These are phyloP conservation scores for Cotesia chilonis DNA, from an alignment of 1,140 invertebrate species.

Conservation along the genomic window DNA sequence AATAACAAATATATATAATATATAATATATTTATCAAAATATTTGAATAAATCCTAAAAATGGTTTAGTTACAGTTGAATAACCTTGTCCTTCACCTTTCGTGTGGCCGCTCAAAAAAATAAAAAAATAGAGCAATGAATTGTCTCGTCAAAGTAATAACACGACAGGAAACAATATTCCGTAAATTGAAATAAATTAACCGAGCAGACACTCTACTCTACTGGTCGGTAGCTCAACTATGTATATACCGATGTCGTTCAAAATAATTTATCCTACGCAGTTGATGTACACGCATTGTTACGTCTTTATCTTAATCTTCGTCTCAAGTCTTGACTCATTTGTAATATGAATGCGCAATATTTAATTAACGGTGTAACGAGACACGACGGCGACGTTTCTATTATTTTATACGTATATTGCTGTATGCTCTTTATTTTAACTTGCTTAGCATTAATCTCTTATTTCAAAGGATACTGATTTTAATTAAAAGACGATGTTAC, in stretches of 20 bases:
- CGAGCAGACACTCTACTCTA: slow-evolving; percentile 41
- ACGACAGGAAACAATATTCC: slow-evolving; percentile 56
- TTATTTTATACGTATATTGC: background rate
- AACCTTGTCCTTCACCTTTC: slow-evolving; percentile 25
- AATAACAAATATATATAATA: background rate
- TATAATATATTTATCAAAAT: too few species aligned
- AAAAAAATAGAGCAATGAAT: slow-evolving; percentile 4
- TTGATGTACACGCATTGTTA: slow-evolving; percentile 29
- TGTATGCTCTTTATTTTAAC: too few species aligned
- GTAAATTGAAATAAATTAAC: slow-evolving; percentile 59
- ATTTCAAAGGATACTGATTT: too few species aligned
- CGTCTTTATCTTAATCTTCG: slow-evolving; percentile 18
- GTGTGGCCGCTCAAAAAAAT: background rate
- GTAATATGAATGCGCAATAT: background rate
- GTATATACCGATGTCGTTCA: slow-evolving; percentile 36
- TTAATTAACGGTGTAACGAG: slow-evolving; percentile 20
- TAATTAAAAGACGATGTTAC: background rate
- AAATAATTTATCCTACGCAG: slow-evolving; percentile 51
- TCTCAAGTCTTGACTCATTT: background rate
- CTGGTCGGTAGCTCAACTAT: too few species aligned
- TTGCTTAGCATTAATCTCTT: too few species aligned
- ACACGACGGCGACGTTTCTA: slow-evolving; percentile 35
- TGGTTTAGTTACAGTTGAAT: background rate
- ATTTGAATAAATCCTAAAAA: too few species aligned
- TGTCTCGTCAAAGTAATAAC: slow-evolving; percentile 31